Base-by-base conservation (phyloP, 1,140 invertebrate genomes). In the Drosophila funebris region DNA sequence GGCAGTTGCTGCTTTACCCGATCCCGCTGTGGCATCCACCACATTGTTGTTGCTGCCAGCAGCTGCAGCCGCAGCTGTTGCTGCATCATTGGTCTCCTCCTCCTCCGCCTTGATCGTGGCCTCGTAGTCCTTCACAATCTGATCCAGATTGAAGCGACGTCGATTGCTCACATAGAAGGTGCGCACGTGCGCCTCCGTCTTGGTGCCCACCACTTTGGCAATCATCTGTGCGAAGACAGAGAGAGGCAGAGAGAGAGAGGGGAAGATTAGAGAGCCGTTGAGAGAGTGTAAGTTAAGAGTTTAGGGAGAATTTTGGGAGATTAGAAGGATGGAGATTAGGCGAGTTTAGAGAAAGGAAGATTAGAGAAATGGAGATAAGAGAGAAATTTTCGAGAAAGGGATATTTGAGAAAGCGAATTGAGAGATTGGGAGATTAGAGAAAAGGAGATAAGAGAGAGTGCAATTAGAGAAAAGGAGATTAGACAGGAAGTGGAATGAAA, bases 151-250 rank as follows among this genome's bases (percentile, higher is more conserved):
- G 92, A 97, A 98, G 48, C 97, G 94, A 63, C 96, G 94, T 43
- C 97, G 94, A 92, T 99, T 97, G 82, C 97, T 98, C 0, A 96
- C 94, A 96, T 98, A 93, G 48, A 99, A 99, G 24, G 95, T 96
- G 60, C 96, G 95, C 13, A 99, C 94, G 91, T 99, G 98, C 31
- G 95, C 94, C 92, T 99, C 97, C 2, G 96, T 98, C 93, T 99
- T 99, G 20, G 97, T 99, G 53, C 97, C 97, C 67, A 99, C 95
- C 4, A 98, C 95, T 92, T 99, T 97, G 11, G 98, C 97, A 69
- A 99, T 99, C 18, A 97, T 97, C 91, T 92, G 43, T 2, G 5
- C 9, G 46, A 8, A 22, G 8, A n/a, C n/a, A n/a, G n/a, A n/a
- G 1, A 0, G 5, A 0, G 60, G 13, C 6, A 41, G 37, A 6